Evolutionary conservation across 2,797 vertebrate species (phyloP).

Genomic region (Mus caroli): DNA sequence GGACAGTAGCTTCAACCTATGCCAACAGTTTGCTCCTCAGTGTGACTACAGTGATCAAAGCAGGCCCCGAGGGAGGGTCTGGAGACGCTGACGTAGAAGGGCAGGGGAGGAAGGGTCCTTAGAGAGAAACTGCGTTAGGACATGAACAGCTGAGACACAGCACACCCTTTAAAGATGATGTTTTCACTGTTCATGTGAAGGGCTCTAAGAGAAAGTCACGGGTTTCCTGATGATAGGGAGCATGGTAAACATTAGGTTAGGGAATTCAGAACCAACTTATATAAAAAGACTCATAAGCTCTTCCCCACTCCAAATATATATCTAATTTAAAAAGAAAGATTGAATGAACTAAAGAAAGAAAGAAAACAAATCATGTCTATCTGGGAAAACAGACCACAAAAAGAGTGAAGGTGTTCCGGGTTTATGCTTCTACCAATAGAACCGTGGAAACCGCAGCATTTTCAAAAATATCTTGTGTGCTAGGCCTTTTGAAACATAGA

Average conservation of each 20-base stretch:
- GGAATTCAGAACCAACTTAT: neutral
- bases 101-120: neutral
- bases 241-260: neutral
- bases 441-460: neutral
- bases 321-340: neutral
- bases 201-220: neutral
- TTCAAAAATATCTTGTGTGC: neutral
- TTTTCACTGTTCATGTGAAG: neutral
- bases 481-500: conserved; percentile 12
- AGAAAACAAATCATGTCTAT: neutral
- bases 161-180: neutral
- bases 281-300: neutral
- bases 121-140: neutral
- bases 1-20: neutral
- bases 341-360: neutral
- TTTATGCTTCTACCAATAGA: neutral
- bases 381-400: neutral
- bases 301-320: neutral
- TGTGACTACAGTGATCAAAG: neutral
- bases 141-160: neutral
- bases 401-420: neutral
- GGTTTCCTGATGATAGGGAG: conserved; percentile 15
- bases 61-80: neutral
- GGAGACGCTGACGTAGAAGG: neutral
- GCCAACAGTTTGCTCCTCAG: neutral